Evolutionary conservation across 1,140 invertebrate genomes (phyloP), one percentile per base, ranked within the genome.

Genomic region (Drosophila triauraria): DNA sequence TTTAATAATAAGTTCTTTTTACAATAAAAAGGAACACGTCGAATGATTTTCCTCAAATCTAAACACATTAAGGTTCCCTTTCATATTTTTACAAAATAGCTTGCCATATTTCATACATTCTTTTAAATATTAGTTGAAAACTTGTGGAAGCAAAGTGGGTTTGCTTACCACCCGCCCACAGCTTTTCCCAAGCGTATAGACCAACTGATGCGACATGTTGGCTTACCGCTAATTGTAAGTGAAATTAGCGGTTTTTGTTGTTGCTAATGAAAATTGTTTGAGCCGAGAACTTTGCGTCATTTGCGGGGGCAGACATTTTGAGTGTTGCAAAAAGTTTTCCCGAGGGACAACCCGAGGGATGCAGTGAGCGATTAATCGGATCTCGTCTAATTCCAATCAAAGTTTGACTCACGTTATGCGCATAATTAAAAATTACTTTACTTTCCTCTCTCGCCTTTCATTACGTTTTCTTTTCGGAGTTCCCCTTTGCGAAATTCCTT

Each of bases 351-450:
- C 35, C 20, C 9, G 32, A 32, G 30, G 65, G 38, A 63, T 57
- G 69, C 47, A 64, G 42, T 30, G 54, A 69, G 71, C 80, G 77
- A 84, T 84, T 88, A 88, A 88, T 80, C 77, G 72, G 72, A 88
- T 87, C 87, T 82, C 44, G 67, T 53, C 67, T 67, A 70, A 71
- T 68, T 80, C 60, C 68, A 68, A 88, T 80, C 69, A 71, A 78
- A 65, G 59, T 75, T 82, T 88, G 65, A 44, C 51, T 68, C 80
- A 78, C 85, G 85, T 88, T 84, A 78, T 81, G 80, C 72, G 84
- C 84, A 88, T 88, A 88, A 88, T 88, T 88, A 88, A 88, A 88
- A 88, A 88, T 84, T 78, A 88, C 84, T 88, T 88, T 72, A 53
- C 47, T 48, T 42, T 53, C 12, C 20, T 35, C 4, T 13, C 48